These are phyloP conservation scores for Puntigrus tetrazona DNA, from an alignment of 2,113 vertebrate species.

Conservation along the genomic window DNA sequence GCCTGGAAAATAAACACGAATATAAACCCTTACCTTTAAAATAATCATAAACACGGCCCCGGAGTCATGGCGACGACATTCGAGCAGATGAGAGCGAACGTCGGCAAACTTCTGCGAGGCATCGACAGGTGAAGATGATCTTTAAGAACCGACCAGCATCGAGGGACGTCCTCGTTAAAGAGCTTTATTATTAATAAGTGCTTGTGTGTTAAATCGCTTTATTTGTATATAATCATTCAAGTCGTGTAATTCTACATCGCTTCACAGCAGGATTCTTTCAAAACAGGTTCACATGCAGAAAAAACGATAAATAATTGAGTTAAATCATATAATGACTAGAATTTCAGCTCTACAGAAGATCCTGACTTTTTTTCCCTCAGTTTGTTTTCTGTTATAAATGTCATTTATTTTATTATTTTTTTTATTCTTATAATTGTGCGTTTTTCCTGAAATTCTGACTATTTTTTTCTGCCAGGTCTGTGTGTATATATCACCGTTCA, in stretches of 20 bases:
- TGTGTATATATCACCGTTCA: no score
- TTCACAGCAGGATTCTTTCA: neutral
- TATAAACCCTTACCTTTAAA: neutral
- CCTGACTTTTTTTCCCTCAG: no score
- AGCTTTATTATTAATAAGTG: no score
- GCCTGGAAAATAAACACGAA: neutral
- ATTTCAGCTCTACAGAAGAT: neutral
- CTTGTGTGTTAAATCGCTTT: neutral
- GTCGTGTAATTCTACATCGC: neutral
- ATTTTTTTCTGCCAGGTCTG: no score
- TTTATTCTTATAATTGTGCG: no score
- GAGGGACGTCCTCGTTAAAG: neutral
- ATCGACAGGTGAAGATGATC: conserved; percentile 83
- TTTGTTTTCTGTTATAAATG: no score
- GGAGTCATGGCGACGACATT: conserved; percentile 80
- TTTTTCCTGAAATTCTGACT: no score
- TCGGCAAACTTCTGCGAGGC: conserved; percentile 86
- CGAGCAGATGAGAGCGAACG: conserved; percentile 91
- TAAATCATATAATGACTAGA: neutral
- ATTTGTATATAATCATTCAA: no score
- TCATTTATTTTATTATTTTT: no score
- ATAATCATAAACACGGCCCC: fast-evolving
- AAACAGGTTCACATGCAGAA: no score
- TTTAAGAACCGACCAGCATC: no score
- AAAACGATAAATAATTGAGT: neutral